These are phyloP conservation scores for Crossocerus cetratus DNA, from an alignment of 2,888 invertebrate species.

Conservation along the genomic window DNA sequence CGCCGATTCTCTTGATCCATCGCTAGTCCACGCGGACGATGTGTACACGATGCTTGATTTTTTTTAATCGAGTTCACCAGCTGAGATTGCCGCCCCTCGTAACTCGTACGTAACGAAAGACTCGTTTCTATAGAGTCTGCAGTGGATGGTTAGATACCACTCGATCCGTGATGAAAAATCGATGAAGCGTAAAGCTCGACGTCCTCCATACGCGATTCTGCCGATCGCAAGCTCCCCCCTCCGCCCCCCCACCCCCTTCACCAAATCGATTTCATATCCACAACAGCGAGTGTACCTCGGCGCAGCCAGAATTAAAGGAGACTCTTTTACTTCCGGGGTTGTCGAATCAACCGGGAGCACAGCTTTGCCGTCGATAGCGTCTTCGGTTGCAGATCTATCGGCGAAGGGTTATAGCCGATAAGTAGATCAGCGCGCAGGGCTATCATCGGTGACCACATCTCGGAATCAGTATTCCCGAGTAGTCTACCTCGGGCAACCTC, in stretches of 20 bases:
- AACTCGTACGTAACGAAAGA: slow-evolving; percentile 25
- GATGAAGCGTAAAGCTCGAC: slow-evolving; percentile 3
- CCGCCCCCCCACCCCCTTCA: background rate
- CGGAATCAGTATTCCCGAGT: slow-evolving; percentile 18
- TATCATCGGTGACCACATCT: slow-evolving; percentile 35
- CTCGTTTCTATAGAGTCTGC: slow-evolving; percentile 1
- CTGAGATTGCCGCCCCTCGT: slow-evolving; percentile 36
- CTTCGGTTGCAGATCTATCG: background rate
- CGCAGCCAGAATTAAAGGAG: background rate
- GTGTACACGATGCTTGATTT: too few relatives aligned
- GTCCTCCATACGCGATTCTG: background rate
- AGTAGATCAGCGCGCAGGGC: slow-evolving; percentile 19
- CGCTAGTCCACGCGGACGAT: too few relatives aligned
- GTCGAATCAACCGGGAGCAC: background rate
- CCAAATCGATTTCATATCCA: background rate
- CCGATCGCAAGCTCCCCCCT: background rate
- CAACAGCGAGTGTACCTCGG: background rate
- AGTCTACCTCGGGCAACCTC: slow-evolving; percentile 21
- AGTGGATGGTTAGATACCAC: slow-evolving; percentile 1
- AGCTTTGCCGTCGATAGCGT: background rate
- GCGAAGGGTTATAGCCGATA: background rate
- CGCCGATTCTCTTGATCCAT: too few relatives aligned
- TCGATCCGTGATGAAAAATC: background rate
- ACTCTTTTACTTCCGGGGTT: background rate
- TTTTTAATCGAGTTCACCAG: background rate